phyloP scores from a whole-genome alignment of 2,113 vertebrate genomes.

The Gymnobelideus leadbeateri region DNA sequence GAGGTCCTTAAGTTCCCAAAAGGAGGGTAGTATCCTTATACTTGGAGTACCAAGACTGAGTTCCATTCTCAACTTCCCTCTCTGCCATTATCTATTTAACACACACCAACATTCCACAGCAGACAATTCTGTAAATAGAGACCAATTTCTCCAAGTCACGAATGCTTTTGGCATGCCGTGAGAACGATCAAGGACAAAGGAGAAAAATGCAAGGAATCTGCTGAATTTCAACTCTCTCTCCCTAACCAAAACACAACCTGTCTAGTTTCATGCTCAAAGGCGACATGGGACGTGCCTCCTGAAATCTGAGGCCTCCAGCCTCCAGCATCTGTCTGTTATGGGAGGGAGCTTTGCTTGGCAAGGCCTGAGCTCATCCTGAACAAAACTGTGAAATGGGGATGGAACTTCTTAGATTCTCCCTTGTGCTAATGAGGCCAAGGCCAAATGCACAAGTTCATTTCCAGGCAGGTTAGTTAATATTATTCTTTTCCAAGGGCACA shows the following conservation, averaged over 20 bases:
- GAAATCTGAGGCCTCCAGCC: not conserved
- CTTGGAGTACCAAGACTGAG: conserved; percentile 26
- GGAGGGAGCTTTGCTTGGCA: not conserved
- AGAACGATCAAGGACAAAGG: conserved; percentile 13
- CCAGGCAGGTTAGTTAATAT: not conserved
- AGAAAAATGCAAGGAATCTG: not conserved
- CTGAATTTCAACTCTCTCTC: not conserved
- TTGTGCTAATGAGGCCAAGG: not conserved
- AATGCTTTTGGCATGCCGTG: not conserved
- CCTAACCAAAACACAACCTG: not conserved
- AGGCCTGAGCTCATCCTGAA: not conserved
- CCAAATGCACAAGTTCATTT: not conserved
- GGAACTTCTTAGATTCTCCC: not conserved
- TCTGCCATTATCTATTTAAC: not conserved
- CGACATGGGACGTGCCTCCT: not conserved
- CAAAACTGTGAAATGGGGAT: not conserved
- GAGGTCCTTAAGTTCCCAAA: not conserved
- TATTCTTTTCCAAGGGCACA: not conserved
- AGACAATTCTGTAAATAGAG: not conserved
- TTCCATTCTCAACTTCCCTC: not conserved
- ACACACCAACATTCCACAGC: not conserved
- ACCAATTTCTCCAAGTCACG: not conserved
- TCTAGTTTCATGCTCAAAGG: not conserved
- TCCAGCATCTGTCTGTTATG: not conserved
- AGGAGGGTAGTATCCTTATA: not conserved